Conservation (phyloP, 2,797 vertebrate species). For the Neomorphus geoffroyi region DNA sequence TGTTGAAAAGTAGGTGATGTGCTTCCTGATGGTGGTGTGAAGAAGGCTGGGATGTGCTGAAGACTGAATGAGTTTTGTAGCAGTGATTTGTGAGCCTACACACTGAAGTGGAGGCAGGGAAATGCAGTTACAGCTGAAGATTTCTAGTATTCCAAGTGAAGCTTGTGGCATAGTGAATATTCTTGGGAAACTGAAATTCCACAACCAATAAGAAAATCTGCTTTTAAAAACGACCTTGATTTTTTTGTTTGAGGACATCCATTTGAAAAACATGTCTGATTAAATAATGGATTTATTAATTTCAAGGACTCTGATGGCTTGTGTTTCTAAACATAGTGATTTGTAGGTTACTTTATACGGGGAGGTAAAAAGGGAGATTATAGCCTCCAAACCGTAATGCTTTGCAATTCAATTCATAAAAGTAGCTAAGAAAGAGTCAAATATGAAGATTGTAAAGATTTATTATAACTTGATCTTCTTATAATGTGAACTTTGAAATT, state of each 20-base stretch:
- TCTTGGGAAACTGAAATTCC: neutral
- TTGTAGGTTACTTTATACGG: neutral
- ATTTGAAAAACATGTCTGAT: neutral
- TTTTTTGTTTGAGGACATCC: neutral
- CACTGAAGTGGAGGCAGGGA: neutral
- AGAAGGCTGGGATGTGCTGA: neutral
- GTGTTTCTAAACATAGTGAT: neutral
- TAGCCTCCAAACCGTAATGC: too few species aligned
- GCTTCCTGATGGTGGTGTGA: fast-evolving
- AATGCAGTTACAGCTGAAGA: neutral
- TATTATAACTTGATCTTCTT: neutral
- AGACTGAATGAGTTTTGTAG: neutral
- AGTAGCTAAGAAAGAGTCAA: neutral
- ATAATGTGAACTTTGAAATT: neutral
- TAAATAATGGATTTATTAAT: neutral
- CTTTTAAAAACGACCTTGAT: neutral
- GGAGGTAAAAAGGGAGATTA: neutral
- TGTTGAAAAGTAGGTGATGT: neutral
- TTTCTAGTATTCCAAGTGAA: neutral
- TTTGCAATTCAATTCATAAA: neutral
- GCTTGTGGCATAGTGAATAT: neutral
- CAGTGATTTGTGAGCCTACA: neutral
- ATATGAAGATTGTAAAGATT: neutral
- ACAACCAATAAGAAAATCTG: neutral
- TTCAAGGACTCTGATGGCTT: neutral